A percentile compares a stretch with the other conserved stretches of the same genome.
Conservation (phyloP, 2,113 vertebrate genomes). For the Donacobius atricapilla region DNA sequence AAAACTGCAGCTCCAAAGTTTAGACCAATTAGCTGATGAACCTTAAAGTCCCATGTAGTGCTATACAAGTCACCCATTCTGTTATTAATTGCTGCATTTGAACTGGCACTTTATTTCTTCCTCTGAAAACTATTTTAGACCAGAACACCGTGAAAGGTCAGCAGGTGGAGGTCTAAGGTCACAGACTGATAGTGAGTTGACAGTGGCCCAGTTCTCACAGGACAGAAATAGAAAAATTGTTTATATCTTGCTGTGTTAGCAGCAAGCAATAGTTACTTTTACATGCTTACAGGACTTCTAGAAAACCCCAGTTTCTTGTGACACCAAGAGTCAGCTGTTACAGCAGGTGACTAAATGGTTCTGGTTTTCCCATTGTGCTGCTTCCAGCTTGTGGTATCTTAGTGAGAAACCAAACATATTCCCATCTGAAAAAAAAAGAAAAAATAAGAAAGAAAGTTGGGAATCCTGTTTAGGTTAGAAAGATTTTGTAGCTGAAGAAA, state of each 20-base stretch:
- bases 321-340: background rate
- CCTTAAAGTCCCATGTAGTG: background rate
- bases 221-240: background rate
- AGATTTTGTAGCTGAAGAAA: background rate
- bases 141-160: background rate
- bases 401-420: background rate
- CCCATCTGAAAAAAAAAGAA: background rate
- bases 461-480: background rate
- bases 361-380: background rate
- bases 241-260: background rate
- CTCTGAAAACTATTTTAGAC: background rate
- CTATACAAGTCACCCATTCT: background rate
- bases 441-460: background rate
- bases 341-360: rapidly evolving
- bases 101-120: background rate
- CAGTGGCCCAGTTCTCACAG: background rate
- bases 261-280: background rate
- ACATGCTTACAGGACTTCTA: background rate
- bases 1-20: background rate
- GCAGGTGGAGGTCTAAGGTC: background rate
- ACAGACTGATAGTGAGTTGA: background rate
- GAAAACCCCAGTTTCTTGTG: rapidly evolving
- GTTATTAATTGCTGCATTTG: background rate
- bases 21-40: background rate
- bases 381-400: background rate